Conservation (phyloP, 2,797 vertebrate genomes). For the Amazona finschi region DNA sequence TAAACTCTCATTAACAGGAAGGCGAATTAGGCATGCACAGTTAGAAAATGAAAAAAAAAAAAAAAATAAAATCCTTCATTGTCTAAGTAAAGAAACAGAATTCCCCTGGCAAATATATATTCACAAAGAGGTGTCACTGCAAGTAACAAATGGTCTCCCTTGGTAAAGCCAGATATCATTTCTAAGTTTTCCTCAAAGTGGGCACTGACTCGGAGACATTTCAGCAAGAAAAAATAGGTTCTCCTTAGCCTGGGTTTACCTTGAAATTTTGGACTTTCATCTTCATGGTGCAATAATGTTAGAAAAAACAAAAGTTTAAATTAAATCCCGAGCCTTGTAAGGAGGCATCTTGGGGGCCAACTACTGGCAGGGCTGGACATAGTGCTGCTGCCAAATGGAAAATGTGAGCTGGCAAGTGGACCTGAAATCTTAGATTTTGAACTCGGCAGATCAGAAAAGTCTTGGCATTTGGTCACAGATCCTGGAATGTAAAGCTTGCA, state of each 20-base stretch:
- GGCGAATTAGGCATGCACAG: conserved; percentile 50
- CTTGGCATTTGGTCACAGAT: conserved; percentile 17
- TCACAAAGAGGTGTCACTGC: conserved; percentile 61
- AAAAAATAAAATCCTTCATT: not conserved
- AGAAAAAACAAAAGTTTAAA: conserved; percentile 57
- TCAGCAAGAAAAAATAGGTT: conserved; percentile 23
- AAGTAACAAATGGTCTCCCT: conserved; percentile 31
- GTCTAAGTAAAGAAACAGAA: conserved; percentile 55
- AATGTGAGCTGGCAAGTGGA: conserved; percentile 48
- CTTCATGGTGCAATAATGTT: conserved; percentile 47
- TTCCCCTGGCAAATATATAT: conserved; percentile 58
- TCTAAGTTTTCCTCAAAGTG: conserved; percentile 25
- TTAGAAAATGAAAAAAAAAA: not conserved
- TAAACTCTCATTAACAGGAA: conserved; percentile 67
- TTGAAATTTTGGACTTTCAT: conserved; percentile 60
- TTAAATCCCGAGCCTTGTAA: conserved; percentile 57
- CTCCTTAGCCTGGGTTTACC: conserved; percentile 45
- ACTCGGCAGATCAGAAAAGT: not conserved
- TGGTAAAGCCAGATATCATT: conserved; percentile 16
- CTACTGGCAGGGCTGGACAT: conserved; percentile 51
- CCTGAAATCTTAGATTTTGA: conserved; percentile 57
- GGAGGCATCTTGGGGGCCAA: conserved; percentile 3
- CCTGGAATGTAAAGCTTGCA: not conserved
- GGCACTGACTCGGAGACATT: not conserved
- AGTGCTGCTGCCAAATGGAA: conserved; percentile 46